phyloP scores from a whole-genome alignment of 2,888 invertebrate genomes.

The Hirtodrosophila confusa region DNA sequence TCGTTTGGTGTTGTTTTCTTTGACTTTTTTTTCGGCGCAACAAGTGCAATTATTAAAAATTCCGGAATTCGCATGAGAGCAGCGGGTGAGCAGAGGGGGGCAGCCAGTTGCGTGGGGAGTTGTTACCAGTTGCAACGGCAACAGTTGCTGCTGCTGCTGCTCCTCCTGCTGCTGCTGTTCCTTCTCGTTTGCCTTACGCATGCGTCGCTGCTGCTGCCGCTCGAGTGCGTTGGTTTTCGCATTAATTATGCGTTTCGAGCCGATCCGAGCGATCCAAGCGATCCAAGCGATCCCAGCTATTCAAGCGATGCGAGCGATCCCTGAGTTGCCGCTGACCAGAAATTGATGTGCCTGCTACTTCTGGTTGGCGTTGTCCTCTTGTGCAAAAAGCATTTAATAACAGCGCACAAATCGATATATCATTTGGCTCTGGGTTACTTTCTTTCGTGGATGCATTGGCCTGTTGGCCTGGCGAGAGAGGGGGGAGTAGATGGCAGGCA shows the following conservation, averaged over 20 bases:
- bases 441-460: constrained; percentile 43
- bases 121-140: constrained; percentile 66
- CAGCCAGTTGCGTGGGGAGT: constrained; percentile 71
- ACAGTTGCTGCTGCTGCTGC: constrained; percentile 62
- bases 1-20: constrained; percentile 48
- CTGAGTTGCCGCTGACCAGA: constrained; percentile 63
- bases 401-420: constrained; percentile 77
- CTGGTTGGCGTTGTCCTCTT: constrained; percentile 59
- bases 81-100: constrained; percentile 3
- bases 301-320: constrained; percentile 30
- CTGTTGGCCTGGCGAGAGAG: background rate
- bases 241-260: constrained; percentile 74
- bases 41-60: constrained; percentile 80
- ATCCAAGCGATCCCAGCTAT: constrained; percentile 24
- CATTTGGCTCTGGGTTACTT: constrained; percentile 70
- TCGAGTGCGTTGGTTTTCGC: constrained; percentile 80
- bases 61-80: constrained; percentile 65
- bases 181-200: constrained; percentile 68
- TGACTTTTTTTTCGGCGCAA: constrained; percentile 68
- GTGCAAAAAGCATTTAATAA: constrained; percentile 74
- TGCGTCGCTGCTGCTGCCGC: constrained; percentile 61
- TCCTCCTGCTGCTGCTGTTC: constrained; percentile 36
- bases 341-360: constrained; percentile 76
- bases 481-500: background rate
- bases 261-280: constrained; percentile 47